Percentiles rank a stretch among this genome's conserved stretches.
These are phyloP conservation scores for Xestoiulus laeticollis DNA, from an alignment of 2,888 invertebrate species.

Conservation along the genomic window DNA sequence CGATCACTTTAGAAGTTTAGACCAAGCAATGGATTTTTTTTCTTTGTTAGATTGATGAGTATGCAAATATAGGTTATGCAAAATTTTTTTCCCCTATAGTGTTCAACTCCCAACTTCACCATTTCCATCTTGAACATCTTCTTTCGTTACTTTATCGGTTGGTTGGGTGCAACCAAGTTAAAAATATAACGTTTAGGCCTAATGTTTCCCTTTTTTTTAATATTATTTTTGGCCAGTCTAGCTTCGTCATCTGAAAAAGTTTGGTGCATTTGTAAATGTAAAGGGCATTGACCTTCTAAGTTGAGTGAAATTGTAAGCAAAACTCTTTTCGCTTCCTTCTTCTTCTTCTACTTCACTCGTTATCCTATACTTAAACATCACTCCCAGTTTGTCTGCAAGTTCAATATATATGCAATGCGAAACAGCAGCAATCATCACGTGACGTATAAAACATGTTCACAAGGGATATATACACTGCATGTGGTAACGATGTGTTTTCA, in stretches of 20 bases:
- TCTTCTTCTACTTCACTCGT: background rate
- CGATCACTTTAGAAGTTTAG: background rate
- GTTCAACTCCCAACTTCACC: background rate
- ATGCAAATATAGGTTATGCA: slow-evolving; percentile 34
- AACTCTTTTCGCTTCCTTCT: background rate
- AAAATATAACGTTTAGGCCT: slow-evolving; percentile 15
- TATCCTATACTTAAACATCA: slow-evolving; percentile 1
- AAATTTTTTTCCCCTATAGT: background rate
- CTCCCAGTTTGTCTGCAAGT: background rate
- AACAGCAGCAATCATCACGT: background rate
- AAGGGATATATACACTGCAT: no score
- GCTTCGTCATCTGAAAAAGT: slow-evolving; percentile 31
- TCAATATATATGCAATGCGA: background rate
- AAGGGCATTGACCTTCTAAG: slow-evolving; percentile 25
- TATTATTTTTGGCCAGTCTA: slow-evolving; percentile 37
- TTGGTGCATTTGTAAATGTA: background rate
- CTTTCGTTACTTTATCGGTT: slow-evolving; percentile 22
- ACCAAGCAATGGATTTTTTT: background rate
- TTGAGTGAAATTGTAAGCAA: slow-evolving; percentile 8
- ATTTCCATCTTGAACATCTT: background rate
- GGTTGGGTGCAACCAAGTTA: slow-evolving; percentile 28
- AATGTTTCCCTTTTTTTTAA: slow-evolving; percentile 29
- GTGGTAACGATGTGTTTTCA: no score
- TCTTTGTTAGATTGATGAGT: background rate
- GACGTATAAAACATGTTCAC: no score